These are phyloP conservation scores for Araneus ventricosus DNA, from an alignment of 1,140 invertebrate species.

Conservation along the genomic window DNA sequence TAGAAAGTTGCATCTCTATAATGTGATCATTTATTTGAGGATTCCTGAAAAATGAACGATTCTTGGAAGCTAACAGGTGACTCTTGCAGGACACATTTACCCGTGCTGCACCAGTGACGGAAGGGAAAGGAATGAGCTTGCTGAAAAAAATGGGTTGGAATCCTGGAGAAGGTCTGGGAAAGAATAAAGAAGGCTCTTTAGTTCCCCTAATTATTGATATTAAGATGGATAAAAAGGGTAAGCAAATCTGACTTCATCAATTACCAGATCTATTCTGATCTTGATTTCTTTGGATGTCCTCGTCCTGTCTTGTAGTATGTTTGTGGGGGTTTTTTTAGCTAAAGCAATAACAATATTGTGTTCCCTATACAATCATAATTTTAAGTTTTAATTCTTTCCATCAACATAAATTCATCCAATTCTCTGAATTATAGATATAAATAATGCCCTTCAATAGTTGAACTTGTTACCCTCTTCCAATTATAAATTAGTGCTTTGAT, in stretches of 20 bases:
- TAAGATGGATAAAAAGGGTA: constrained; percentile 95
- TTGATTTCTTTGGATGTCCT: too few relatives aligned
- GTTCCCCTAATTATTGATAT: constrained; percentile 94
- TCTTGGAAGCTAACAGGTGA: background rate
- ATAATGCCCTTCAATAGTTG: too few relatives aligned
- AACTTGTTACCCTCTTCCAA: too few relatives aligned
- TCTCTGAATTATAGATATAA: too few relatives aligned
- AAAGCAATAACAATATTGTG: too few relatives aligned
- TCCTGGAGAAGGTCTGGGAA: constrained; percentile 96
- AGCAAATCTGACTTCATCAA: background rate
- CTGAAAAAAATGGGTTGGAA: constrained; percentile 99
- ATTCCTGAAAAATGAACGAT: constrained; percentile 28
- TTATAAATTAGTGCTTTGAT: too few relatives aligned
- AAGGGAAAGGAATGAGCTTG: constrained; percentile 97
- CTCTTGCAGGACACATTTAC: constrained; percentile 89
- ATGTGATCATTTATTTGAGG: background rate
- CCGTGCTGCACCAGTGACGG: constrained; percentile 90
- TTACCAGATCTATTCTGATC: too few relatives aligned
- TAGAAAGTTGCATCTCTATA: background rate
- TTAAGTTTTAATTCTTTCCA: too few relatives aligned
- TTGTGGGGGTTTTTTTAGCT: too few relatives aligned
- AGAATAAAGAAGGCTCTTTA: constrained; percentile 93
- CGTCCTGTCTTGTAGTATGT: too few relatives aligned
- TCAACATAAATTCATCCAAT: too few relatives aligned
- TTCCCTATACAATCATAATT: too few relatives aligned